These are phyloP conservation scores for Nematostella vectensis DNA, from an alignment of 92 coral and sea anemone species.

Conservation along the genomic window DNA sequence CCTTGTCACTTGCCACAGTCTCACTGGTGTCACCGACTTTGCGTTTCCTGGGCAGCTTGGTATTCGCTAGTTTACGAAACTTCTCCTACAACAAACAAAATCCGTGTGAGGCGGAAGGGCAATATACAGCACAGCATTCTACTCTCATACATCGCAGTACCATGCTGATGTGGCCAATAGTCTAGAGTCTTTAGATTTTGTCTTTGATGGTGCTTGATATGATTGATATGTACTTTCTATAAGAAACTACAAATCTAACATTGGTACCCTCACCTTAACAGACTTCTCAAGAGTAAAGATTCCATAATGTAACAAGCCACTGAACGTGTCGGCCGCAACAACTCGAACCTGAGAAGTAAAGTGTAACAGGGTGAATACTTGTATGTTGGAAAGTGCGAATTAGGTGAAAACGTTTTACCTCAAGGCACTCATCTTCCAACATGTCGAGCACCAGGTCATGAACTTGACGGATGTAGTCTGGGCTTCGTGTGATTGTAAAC, in stretches of 20 bases:
- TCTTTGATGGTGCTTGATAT: too few relatives aligned
- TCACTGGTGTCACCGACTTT: conserved; percentile 37
- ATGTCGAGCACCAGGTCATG: conserved; percentile 66
- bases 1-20: conserved; percentile 37
- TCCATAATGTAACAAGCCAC: conserved; percentile 88
- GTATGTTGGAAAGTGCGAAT: background rate
- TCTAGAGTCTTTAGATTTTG: too few relatives aligned
- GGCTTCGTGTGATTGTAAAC: conserved; percentile 58
- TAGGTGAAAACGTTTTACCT: too few relatives aligned
- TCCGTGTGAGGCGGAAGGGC: too few relatives aligned
- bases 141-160: too few relatives aligned
- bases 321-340: conserved; percentile 86
- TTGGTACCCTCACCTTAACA: conserved; percentile 69
- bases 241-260: too few relatives aligned
- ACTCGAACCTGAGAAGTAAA: conserved; percentile 72
- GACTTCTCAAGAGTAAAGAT: conserved; percentile 71
- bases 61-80: conserved; percentile 77
- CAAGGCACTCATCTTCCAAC: conserved; percentile 80
- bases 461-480: conserved; percentile 52
- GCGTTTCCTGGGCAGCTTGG: conserved; percentile 78
- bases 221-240: too few relatives aligned
- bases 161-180: too few relatives aligned
- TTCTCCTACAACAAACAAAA: conserved; percentile 46
- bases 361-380: background rate
- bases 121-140: too few relatives aligned